These are phyloP conservation scores for Clupea harengus DNA, from an alignment of 2,113 vertebrate species.

Conservation along the genomic window DNA sequence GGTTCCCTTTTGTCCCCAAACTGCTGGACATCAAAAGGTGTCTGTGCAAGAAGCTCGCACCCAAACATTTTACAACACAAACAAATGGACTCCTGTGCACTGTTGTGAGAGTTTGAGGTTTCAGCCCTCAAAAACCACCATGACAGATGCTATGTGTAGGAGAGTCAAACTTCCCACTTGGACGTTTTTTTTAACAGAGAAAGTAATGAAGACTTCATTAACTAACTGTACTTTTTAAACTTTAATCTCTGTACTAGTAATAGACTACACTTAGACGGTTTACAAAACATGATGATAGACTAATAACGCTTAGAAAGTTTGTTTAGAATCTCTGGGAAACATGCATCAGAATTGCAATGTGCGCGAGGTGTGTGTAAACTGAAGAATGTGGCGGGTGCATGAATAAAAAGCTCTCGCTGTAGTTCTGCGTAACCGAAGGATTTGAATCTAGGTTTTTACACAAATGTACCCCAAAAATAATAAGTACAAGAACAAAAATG, in stretches of 20 bases:
- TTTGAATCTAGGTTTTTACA: too few species aligned
- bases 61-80: conserved; percentile 57
- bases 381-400: too few species aligned
- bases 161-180: background rate
- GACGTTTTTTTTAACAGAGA: background rate
- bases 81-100: conserved; percentile 42
- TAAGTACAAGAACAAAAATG: background rate
- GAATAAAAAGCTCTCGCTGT: too few species aligned
- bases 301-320: background rate
- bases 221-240: background rate
- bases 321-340: too few species aligned
- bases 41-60: conserved; percentile 36
- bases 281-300: background rate
- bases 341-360: too few species aligned
- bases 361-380: too few species aligned
- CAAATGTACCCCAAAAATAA: too few species aligned
- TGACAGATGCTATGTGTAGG: conserved; percentile 14
- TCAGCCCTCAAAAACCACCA: conserved; percentile 33
- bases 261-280: too few species aligned
- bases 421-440: too few species aligned
- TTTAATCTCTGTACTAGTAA: background rate
- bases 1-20: conserved; percentile 61
- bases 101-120: conserved; percentile 24
- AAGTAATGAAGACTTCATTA: background rate
- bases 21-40: conserved; percentile 53